Evolutionary conservation across 2,113 vertebrate genomes (phyloP).

Genomic region (Engraulis encrasicolus): DNA sequence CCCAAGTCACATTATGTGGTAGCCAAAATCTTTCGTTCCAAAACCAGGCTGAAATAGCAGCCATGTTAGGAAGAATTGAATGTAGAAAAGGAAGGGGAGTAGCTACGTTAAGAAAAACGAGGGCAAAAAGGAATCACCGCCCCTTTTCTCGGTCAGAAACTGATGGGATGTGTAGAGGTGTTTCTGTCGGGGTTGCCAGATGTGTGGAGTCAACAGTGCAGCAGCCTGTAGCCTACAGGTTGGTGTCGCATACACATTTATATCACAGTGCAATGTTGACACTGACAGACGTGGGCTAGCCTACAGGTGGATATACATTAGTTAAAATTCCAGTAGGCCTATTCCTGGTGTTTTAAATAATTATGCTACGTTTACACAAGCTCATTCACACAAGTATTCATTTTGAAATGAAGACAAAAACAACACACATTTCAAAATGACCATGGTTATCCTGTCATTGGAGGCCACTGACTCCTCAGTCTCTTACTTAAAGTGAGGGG

Average conservation of each 20-base stretch:
- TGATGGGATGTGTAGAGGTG: constrained; percentile 39
- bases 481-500: background rate
- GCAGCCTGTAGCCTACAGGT: background rate
- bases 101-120: constrained; percentile 16
- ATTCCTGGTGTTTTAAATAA: too few species aligned
- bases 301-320: too few species aligned
- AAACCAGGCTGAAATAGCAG: constrained; percentile 88
- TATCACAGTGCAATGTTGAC: too few species aligned
- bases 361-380: too few species aligned
- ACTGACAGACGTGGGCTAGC: too few species aligned
- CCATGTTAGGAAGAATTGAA: constrained; percentile 65
- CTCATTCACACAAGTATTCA: background rate
- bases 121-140: constrained; percentile 40
- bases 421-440: background rate
- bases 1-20: constrained; percentile 94
- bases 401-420: background rate
- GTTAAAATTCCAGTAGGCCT: too few species aligned
- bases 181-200: constrained; percentile 13
- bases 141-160: constrained; percentile 30
- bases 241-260: too few species aligned
- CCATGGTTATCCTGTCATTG: background rate
- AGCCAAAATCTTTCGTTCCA: constrained; percentile 97
- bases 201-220: background rate
- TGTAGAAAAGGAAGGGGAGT: background rate
- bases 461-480: background rate